Percentiles rank a stretch among this genome's conserved stretches.
Evolutionary conservation across 2,888 invertebrate genomes (phyloP).

Genomic region (Drosophila tanythrix): DNA sequence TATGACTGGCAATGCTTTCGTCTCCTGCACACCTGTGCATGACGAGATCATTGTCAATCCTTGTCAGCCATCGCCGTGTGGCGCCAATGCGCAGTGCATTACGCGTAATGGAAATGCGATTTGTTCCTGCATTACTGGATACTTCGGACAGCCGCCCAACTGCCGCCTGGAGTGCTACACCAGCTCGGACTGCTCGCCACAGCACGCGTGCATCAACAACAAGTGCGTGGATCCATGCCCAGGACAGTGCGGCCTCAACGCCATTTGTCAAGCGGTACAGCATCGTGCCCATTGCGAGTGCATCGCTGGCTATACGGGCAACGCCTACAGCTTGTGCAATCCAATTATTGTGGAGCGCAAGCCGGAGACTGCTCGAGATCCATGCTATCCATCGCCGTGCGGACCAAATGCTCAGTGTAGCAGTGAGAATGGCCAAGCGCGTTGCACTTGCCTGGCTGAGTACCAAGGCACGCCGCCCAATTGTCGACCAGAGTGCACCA

Average conservation of each 20-base stretch:
- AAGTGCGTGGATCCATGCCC: constrained; percentile 91
- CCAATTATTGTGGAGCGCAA: constrained; percentile 79
- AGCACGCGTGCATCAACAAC: constrained; percentile 89
- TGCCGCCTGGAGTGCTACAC: constrained; percentile 90
- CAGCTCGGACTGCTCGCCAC: constrained; percentile 89
- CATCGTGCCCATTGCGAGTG: constrained; percentile 93
- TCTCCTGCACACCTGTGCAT: constrained; percentile 86
- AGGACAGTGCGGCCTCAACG: constrained; percentile 90
- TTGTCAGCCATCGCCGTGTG: constrained; percentile 89
- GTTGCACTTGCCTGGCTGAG: constrained; percentile 89
- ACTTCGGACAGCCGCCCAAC: constrained; percentile 89
- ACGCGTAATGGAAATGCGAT: constrained; percentile 87
- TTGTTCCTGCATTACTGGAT: constrained; percentile 88
- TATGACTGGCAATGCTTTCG: constrained; percentile 90
- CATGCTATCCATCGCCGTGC: constrained; percentile 91
- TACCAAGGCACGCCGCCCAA: constrained; percentile 90
- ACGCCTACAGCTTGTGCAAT: constrained; percentile 89
- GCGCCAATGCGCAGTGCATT: constrained; percentile 89
- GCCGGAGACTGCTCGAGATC: constrained; percentile 83
- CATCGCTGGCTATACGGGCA: constrained; percentile 88
- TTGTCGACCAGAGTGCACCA: constrained; percentile 90
- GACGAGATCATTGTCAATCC: constrained; percentile 86
- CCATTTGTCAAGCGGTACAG: constrained; percentile 90
- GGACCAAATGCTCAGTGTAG: constrained; percentile 91
- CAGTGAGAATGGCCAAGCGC: constrained; percentile 87